Evolutionary conservation across 2,113 vertebrate genomes (phyloP), one percentile per base, ranked within the genome.

Genomic region (Macroglossus sobrinus): DNA sequence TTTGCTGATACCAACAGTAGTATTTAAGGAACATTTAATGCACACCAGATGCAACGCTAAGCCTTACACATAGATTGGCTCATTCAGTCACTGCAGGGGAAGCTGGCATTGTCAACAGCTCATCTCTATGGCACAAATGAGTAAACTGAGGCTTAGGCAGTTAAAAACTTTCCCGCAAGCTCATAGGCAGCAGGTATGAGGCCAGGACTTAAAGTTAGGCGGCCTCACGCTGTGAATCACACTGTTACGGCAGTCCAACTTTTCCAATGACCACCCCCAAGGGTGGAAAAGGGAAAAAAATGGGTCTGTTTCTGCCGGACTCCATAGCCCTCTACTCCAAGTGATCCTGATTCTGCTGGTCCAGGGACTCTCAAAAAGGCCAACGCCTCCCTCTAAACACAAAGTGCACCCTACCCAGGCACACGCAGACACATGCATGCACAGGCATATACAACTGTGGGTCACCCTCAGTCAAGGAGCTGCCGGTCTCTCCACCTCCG

Each of bases 11-110:
- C 33, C 15, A n/a, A 79, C 1, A 2, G 76, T 22, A 50, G 28
- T 7, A 9, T 21, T 64, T 38, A 43, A 0, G 1, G 53, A 3
- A 63, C 0, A 8, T 12, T 59, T 53, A 14, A 11, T 0, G 1
- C 5, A 3, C 0, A 0, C 72, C 35, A 28, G 85, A 22, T 0
- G 0, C 30, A 61, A 50, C 0, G 5, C 79, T 5, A 8, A 10
- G 55, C 47, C 59, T 63, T 15, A 2, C 0, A 18, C 0, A 0
- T 1, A 30, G 40, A 10, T 2, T 4, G 63, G 68, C 75, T 57
- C 28, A 0, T 26, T 13, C 24, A 1, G 3, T 53, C 72, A 64
- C 28, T 11, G n/a, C 11, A 35, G 8, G 33, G 15, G 69, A 43
- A 71, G 47, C 2, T 10, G n/a, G 50, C 11, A 50, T 68, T 15